phyloP scores from a whole-genome alignment of 2,888 invertebrate genomes.

The Ephialtes manifestator region DNA sequence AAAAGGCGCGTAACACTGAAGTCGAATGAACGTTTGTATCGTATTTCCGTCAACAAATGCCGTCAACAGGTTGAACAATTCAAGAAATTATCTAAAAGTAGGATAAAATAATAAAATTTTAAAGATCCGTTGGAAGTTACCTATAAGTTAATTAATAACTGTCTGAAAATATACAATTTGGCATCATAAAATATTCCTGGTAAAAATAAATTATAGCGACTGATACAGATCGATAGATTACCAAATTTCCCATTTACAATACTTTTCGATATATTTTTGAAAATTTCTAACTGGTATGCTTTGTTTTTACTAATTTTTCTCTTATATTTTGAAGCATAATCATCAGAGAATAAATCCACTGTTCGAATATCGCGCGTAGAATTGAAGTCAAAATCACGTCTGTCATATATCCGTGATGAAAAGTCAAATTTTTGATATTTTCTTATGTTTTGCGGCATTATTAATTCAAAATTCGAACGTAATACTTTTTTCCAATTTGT shows the following conservation, averaged over 20 bases:
- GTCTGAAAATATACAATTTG: too few relatives aligned
- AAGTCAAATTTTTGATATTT: background rate
- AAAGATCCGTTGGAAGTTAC: too few relatives aligned
- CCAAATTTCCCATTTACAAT: too few relatives aligned
- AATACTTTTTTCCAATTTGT: background rate
- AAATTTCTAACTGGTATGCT: too few relatives aligned
- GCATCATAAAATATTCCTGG: too few relatives aligned
- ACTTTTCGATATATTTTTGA: too few relatives aligned
- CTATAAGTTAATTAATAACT: too few relatives aligned
- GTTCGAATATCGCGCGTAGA: constrained; percentile 19
- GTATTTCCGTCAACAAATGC: background rate
- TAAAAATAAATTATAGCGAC: too few relatives aligned
- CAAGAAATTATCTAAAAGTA: too few relatives aligned
- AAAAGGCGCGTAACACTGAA: background rate
- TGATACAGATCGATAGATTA: too few relatives aligned
- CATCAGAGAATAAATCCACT: background rate
- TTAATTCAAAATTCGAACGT: background rate
- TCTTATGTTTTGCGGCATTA: background rate
- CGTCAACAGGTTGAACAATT: background rate
- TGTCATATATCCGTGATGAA: background rate
- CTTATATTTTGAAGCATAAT: background rate
- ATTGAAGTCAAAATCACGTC: constrained; percentile 5
- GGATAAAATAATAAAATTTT: too few relatives aligned
- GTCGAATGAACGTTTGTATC: background rate
- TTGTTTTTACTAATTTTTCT: too few relatives aligned